These are phyloP conservation scores for Lutraria lutraria DNA, from an alignment of 2,888 invertebrate genomes.

Conservation along the genomic window DNA sequence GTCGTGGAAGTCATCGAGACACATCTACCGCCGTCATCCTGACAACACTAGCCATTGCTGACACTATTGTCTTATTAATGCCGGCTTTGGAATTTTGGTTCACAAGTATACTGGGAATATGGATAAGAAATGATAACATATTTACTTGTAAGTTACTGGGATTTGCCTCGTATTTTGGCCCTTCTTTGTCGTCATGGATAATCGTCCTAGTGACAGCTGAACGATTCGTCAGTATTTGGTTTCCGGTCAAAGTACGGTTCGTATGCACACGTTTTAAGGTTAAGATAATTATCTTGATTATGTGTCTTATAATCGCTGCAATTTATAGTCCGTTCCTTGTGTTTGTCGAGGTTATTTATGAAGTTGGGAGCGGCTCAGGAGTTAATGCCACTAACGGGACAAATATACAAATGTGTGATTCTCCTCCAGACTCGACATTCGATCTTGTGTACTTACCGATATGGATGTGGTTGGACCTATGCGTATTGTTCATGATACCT, in stretches of 20 bases:
- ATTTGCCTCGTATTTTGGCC: slow-evolving; percentile 60
- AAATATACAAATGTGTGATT: slow-evolving; percentile 17
- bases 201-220: slow-evolving; percentile 60
- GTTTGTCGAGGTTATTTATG: not conserved
- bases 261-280: slow-evolving; percentile 60
- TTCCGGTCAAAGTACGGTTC: slow-evolving; percentile 56
- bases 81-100: slow-evolving; percentile 61
- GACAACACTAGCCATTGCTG: slow-evolving; percentile 52
- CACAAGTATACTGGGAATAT: slow-evolving; percentile 21
- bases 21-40: slow-evolving; percentile 60
- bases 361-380: not conserved
- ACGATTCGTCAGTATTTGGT: slow-evolving; percentile 58
- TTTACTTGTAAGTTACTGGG: slow-evolving; percentile 57
- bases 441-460: slow-evolving; percentile 40
- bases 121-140: slow-evolving; percentile 39
- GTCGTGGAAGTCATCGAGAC: slow-evolving; percentile 55
- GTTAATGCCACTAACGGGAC: not conserved
- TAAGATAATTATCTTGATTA: slow-evolving; percentile 28
- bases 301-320: slow-evolving; percentile 32
- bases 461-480: slow-evolving; percentile 61
- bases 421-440: slow-evolving; percentile 30
- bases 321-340: slow-evolving; percentile 58
- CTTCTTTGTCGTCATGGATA: slow-evolving; percentile 56
- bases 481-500: slow-evolving; percentile 54
- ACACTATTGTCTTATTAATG: slow-evolving; percentile 56